Percentiles rank a stretch among this genome's conserved stretches.
Evolutionary conservation across 1,140 invertebrate species (phyloP).

Genomic region (Carposina sasakii): DNA sequence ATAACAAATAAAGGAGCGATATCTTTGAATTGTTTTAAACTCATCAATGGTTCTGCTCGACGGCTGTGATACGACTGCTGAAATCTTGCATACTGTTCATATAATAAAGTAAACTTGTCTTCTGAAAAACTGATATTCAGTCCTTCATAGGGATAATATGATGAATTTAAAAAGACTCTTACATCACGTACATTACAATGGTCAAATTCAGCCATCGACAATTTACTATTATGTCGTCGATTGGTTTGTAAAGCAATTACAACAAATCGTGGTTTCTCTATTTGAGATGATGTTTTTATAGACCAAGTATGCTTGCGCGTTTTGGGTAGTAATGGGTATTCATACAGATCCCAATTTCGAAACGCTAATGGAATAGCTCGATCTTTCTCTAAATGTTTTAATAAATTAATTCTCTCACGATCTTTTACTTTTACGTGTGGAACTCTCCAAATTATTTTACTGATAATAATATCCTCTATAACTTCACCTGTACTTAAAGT

Average conservation of each 20-base stretch:
- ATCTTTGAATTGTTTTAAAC: constrained; percentile 20
- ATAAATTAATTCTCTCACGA: constrained; percentile 19
- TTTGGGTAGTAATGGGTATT: constrained; percentile 44
- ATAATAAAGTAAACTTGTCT: constrained; percentile 14
- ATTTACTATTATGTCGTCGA: constrained; percentile 10
- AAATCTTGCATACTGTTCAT: constrained; percentile 18
- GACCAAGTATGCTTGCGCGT: constrained; percentile 34
- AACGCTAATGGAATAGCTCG: constrained; percentile 33
- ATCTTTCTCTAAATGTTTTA: constrained; percentile 29
- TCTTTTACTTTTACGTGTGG: constrained; percentile 14
- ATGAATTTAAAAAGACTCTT: constrained; percentile 14
- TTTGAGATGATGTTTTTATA: constrained; percentile 33
- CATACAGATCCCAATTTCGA: constrained; percentile 47
- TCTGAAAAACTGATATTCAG: constrained; percentile 14
- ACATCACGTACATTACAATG: constrained; percentile 15
- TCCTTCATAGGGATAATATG: constrained; percentile 14
- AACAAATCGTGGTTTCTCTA: constrained; percentile 37
- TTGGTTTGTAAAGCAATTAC: constrained; percentile 13
- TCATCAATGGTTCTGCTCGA: constrained; percentile 13
- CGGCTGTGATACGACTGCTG: constrained; percentile 17
- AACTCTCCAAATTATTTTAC: constrained; percentile 19
- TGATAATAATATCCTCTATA: constrained; percentile 12
- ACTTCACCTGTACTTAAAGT: neutral
- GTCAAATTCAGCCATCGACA: constrained; percentile 8
- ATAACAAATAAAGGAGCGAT: constrained; percentile 31